Evolutionary conservation across 2,113 vertebrate genomes (phyloP).

Genomic region (Bubo blakistoni): DNA sequence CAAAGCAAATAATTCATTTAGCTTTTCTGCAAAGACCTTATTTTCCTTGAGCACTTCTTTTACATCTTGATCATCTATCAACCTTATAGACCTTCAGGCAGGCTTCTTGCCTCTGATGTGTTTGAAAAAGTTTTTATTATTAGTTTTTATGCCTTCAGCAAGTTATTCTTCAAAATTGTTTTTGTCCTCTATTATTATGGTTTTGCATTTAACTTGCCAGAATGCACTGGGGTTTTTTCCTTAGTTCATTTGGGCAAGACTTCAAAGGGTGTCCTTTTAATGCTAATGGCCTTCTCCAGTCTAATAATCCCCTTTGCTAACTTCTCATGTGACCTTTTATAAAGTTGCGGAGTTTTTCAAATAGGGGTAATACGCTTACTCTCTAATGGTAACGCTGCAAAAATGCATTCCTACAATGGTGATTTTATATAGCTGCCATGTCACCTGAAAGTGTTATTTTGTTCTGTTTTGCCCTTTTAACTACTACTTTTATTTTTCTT

Average conservation of each 20-base stretch:
- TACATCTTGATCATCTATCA: slow-evolving; percentile 69
- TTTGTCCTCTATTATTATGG: slow-evolving; percentile 37
- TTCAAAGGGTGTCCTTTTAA: slow-evolving; percentile 41
- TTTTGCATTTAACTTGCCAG: slow-evolving; percentile 45
- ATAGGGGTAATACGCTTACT: background rate
- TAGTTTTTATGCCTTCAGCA: slow-evolving; percentile 64
- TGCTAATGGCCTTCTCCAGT: slow-evolving; percentile 2
- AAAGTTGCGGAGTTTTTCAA: background rate
- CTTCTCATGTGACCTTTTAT: background rate
- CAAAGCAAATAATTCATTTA: slow-evolving; percentile 63
- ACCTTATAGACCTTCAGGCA: slow-evolving; percentile 51
- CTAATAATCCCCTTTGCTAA: background rate
- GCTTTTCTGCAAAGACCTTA: slow-evolving; percentile 40
- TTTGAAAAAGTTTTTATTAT: slow-evolving; percentile 62
- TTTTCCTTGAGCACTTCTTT: slow-evolving; percentile 62
- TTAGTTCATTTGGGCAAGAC: slow-evolving; percentile 24
- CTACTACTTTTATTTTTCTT: background rate
- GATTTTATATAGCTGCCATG: background rate
- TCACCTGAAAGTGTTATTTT: background rate
- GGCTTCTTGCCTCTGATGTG: slow-evolving; percentile 41
- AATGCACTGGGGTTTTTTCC: rapidly evolving
- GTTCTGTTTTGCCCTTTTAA: background rate
- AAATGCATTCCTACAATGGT: background rate
- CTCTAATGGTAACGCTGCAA: background rate
- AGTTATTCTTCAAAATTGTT: slow-evolving; percentile 63